Base-by-base conservation (phyloP, 1,140 invertebrate genomes). In the Akabosia matsudoensis region DNA sequence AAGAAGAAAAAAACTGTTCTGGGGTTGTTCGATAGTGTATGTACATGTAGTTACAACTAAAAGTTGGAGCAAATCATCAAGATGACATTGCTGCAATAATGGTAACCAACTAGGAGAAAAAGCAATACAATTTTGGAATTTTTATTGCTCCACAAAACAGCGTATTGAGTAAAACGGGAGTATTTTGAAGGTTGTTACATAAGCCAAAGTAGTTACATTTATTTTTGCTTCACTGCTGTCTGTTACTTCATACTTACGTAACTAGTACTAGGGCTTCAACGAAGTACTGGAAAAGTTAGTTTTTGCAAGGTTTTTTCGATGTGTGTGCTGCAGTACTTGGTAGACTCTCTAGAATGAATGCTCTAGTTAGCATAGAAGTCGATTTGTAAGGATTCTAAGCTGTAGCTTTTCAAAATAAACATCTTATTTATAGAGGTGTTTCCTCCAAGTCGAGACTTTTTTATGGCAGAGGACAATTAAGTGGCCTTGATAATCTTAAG, bases 41-140 rank as follows among this genome's bases (percentile, higher is more conserved):
- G n/a, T n/a, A n/a, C n/a, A 45, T 10, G 37, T 67, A 31, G 28
- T 13, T 28, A 31, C 14, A 16, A 16, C 4, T n/a, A 7, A 30
- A 10, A 67, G 7, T 30, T 13, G 22, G 28, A 61, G 54, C 54
- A 61, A 61, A 61, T 61, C 54, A 61, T 61, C 54, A 4, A 14
- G 7, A n/a, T 61, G 37, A 45, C 37, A 45, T 18, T 45, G 18
- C 37, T 45, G 37, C 37, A 45, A 45, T 45, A 45, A 10, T 45
- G n/a, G n/a, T n/a, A n/a, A n/a, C n/a, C n/a, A n/a, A 16, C 4
- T 67, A 67, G 26, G 37, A 45, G 7, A 18, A 45, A 45, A 7
- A 45, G 37, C 37, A 45, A 67, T 10, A 67, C 31, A 67, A 67
- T 67, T 4, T 67, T 30, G 28, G 28, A 67, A 67, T 31, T 67